Percentiles rank a stretch among this genome's conserved stretches.
Evolutionary conservation across 2,113 vertebrate species (phyloP).

Genomic region (Gracilinanus agilis): DNA sequence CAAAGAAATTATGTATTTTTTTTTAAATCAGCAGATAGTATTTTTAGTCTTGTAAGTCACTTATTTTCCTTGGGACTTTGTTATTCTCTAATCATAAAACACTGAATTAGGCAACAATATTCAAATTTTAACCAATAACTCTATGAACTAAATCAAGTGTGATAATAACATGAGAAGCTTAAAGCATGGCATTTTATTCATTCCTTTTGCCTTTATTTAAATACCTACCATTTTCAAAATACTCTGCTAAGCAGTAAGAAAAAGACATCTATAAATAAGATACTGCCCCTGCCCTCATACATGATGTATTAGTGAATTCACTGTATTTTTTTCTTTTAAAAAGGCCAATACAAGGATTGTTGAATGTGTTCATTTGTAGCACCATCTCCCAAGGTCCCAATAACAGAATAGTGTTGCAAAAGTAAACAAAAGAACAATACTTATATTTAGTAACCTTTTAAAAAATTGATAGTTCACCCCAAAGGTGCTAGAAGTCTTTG

Average conservation of each 20-base stretch:
- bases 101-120: not conserved
- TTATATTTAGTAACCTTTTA: not conserved
- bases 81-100: not conserved
- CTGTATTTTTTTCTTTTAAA: not conserved
- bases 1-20: not conserved
- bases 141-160: not conserved
- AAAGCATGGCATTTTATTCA: not conserved
- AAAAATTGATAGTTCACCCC: not conserved
- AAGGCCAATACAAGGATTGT: not conserved
- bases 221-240: not conserved
- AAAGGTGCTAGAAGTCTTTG: not conserved
- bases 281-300: not conserved
- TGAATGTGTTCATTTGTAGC: not conserved
- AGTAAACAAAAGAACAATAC: not conserved
- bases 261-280: too few relatives aligned
- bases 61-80: not conserved
- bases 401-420: not conserved
- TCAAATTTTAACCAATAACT: not conserved
- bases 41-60: not conserved
- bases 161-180: not conserved
- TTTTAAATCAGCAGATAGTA: not conserved
- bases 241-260: not conserved
- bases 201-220: not conserved
- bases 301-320: not conserved
- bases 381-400: not conserved